phyloP scores from a whole-genome alignment of 1,140 invertebrate genomes.

The Heliothis subflexa region DNA sequence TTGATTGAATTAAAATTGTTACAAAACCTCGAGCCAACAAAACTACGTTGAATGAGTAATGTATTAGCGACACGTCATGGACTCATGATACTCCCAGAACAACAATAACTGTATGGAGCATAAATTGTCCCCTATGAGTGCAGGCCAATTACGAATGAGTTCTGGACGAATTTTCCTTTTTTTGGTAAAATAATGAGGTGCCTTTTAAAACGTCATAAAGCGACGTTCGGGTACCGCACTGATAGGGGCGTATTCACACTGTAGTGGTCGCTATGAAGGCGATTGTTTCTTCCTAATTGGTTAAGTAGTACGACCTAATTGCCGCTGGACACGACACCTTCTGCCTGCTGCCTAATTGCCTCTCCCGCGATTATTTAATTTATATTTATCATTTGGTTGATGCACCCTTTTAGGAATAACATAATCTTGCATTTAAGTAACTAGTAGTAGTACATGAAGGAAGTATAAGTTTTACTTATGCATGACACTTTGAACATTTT shows the following conservation, averaged over 20 bases:
- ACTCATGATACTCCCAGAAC: slow-evolving; percentile 59
- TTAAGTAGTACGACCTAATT: slow-evolving; percentile 82
- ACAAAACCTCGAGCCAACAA: slow-evolving; percentile 52
- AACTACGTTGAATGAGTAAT: slow-evolving; percentile 69
- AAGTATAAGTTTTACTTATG: too few species aligned
- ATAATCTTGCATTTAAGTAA: neutral
- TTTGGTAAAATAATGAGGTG: slow-evolving; percentile 78
- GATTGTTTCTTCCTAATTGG: slow-evolving; percentile 84
- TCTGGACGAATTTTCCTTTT: slow-evolving; percentile 70
- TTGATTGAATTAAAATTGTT: slow-evolving; percentile 65
- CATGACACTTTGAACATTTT: too few species aligned
- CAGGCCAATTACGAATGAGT: slow-evolving; percentile 55
- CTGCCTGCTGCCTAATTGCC: slow-evolving; percentile 29
- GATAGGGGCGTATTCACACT: slow-evolving; percentile 83
- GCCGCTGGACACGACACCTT: slow-evolving; percentile 73
- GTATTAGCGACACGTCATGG: slow-evolving; percentile 64
- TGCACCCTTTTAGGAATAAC: slow-evolving; percentile 15
- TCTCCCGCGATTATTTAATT: slow-evolving; percentile 41
- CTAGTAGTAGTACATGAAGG: neutral
- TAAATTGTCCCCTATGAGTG: slow-evolving; percentile 81
- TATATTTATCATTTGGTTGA: slow-evolving; percentile 22
- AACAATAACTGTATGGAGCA: slow-evolving; percentile 72
- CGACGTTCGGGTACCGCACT: slow-evolving; percentile 71
- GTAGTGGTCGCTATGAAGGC: slow-evolving; percentile 69
- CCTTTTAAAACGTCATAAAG: slow-evolving; percentile 81